A percentile compares a stretch with the other conserved stretches of the same genome.
phyloP scores from a whole-genome alignment of 1,140 invertebrate species.

The Glossosoma conforme region DNA sequence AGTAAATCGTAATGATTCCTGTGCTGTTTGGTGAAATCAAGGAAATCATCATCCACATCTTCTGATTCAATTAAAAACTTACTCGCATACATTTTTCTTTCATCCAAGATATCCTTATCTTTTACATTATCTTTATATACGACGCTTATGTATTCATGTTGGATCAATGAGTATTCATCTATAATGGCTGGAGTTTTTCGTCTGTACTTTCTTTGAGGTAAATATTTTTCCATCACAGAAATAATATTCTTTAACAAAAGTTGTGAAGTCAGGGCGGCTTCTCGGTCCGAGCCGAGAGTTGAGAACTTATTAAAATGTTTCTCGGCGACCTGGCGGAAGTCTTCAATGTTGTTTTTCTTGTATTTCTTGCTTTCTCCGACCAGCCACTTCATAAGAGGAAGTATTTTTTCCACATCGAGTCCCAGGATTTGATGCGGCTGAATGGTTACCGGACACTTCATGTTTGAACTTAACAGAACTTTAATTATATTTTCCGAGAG shows the following conservation, averaged over 20 bases:
- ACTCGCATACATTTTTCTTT: slow-evolving; percentile 2
- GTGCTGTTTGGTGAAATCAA: slow-evolving; percentile 4
- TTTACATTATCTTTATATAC: slow-evolving; percentile 11
- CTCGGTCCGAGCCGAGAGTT: slow-evolving; percentile 3
- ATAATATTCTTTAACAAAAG: slow-evolving; percentile 7
- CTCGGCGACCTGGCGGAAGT: slow-evolving; percentile 1
- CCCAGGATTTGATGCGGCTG: slow-evolving; percentile 29
- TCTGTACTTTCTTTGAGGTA: slow-evolving; percentile 4
- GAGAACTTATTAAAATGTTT: slow-evolving; percentile 3
- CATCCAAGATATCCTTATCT: slow-evolving; percentile 5
- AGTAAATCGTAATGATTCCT: slow-evolving; percentile 14
- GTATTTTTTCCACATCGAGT: slow-evolving; percentile 26
- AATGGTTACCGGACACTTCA: slow-evolving; percentile 22
- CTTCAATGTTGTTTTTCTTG: slow-evolving; percentile 4
- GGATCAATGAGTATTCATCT: too few species aligned
- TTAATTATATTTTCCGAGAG: slow-evolving; percentile 27
- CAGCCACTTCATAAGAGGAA: slow-evolving; percentile 25
- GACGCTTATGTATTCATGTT: slow-evolving; percentile 10
- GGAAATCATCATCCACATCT: slow-evolving; percentile 1
- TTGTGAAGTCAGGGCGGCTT: neutral
- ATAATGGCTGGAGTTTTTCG: slow-evolving; percentile 10
- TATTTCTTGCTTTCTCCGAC: slow-evolving; percentile 13
- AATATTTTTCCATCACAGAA: slow-evolving; percentile 12
- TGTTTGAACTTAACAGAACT: slow-evolving; percentile 18
- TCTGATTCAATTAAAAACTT: neutral